phyloP scores from a whole-genome alignment of 2,797 vertebrate species.

The Gallinago stenura region DNA sequence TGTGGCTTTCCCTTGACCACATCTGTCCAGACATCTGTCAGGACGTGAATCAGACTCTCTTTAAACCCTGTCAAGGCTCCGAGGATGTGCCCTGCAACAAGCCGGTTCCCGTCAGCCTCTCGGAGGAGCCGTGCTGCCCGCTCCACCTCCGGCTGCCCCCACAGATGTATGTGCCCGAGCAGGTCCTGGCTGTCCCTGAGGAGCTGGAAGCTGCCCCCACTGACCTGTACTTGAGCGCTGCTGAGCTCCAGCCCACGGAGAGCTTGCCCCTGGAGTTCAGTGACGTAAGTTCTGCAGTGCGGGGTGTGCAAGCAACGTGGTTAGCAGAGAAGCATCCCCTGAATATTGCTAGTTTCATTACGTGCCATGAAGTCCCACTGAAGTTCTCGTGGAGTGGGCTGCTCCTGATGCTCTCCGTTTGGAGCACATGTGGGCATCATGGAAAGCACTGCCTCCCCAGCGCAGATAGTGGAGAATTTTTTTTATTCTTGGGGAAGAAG shows the following conservation, averaged over 20 bases:
- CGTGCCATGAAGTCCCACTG: rapidly evolving
- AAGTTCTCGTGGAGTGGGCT: not conserved
- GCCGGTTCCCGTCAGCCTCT: conserved; percentile 91
- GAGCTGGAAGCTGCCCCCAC: conserved; percentile 84
- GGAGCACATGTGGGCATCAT: rapidly evolving
- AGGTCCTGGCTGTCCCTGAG: conserved; percentile 85
- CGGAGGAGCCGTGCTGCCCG: conserved; percentile 91
- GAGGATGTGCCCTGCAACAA: conserved; percentile 92
- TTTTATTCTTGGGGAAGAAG: not conserved
- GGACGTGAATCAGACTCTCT: conserved; percentile 93
- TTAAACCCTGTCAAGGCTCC: conserved; percentile 91
- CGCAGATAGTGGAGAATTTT: not conserved
- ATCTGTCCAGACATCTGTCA: conserved; percentile 91
- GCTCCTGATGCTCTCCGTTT: rapidly evolving
- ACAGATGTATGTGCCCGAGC: conserved; percentile 92
- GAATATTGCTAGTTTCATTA: rapidly evolving
- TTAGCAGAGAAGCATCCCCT: not conserved
- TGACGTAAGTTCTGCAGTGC: conserved; percentile 83
- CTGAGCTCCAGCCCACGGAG: conserved; percentile 97
- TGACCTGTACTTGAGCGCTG: conserved; percentile 94
- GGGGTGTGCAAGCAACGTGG: not conserved
- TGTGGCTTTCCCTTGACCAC: conserved; percentile 65
- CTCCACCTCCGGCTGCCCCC: conserved; percentile 92
- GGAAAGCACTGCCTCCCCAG: not conserved
- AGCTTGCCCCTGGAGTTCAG: conserved; percentile 96